Base-by-base conservation (phyloP, 2,113 vertebrate genomes). In the Corythornis madagascariensis region DNA sequence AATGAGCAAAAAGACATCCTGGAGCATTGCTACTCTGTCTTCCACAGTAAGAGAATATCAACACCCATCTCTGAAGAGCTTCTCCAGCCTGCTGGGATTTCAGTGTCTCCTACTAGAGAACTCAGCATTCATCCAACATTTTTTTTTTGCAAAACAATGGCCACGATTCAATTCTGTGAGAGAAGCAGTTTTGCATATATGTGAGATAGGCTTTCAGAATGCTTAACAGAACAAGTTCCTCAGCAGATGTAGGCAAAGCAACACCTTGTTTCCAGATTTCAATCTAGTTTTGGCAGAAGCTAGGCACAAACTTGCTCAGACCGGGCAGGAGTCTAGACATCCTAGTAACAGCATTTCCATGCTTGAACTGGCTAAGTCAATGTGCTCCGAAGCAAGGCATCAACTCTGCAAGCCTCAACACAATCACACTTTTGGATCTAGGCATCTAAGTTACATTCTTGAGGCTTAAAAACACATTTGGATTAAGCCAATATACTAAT, bases 251-350 rank as follows among this genome's bases (percentile, higher is more conserved):
- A 94, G 88, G 92, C 93, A 96, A 96, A 94, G 31, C 64, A 94
- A 83, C 1, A 6, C 70, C 79, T 89, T 24, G 29, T 19, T 94
- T 94, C 90, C 72, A 94, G 82, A 86, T 92, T 79, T 89, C 67
- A 80, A 40, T 94, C 79, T 71, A 43, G 52, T 95, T 95, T 86
- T 87, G 90, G 90, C 83, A 94, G 79, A 85, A 94, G 67, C 33
- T 42, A 89, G 75, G 48, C 26, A 82, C 16, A 89, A 91, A 93
- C 93, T 87, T 95, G 89, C 71, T 94, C 79, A 92, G 88, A 63
- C 85, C 52, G 55, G 67, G 87, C 45, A 92, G 88, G 92, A 95
- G 88, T 94, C 92, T 95, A 95, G 95, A 95, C 93, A 83, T 13
- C 55, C 24, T 7, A 33, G 67, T 66, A 89, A 83, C 82, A 76